Evolutionary conservation across 2,888 invertebrate genomes (phyloP).

Genomic region (Caenorhabditis sp.): DNA sequence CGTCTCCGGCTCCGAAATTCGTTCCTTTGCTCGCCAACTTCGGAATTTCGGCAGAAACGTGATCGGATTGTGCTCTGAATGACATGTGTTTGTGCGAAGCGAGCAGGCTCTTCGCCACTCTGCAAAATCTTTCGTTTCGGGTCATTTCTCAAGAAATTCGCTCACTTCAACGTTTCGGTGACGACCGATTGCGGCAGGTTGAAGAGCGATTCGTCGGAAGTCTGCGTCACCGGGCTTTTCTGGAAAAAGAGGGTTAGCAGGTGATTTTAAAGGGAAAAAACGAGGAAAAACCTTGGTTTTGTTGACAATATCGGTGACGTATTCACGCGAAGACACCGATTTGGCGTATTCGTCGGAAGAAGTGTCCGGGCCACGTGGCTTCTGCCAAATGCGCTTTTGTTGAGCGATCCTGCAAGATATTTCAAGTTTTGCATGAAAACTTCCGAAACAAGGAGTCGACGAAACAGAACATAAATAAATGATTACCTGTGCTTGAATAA

Average conservation of each 20-base stretch:
- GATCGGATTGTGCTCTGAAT: constrained; percentile 6
- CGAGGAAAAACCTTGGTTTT: constrained; percentile 33
- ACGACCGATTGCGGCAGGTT: constrained; percentile 25
- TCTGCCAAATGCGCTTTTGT: constrained; percentile 46
- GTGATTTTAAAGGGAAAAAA: too few relatives aligned
- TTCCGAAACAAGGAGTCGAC: too few relatives aligned
- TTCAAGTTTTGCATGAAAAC: too few relatives aligned
- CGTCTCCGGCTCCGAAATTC: not conserved
- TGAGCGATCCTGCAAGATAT: constrained; percentile 49
- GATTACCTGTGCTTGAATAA: too few relatives aligned
- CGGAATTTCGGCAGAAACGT: too few relatives aligned
- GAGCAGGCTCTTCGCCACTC: constrained; percentile 42
- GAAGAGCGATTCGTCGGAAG: constrained; percentile 17
- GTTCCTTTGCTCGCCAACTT: not conserved
- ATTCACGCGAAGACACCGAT: constrained; percentile 53
- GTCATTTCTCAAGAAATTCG: not conserved
- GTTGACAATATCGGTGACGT: constrained; percentile 47
- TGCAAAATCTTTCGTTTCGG: constrained; percentile 12
- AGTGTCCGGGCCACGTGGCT: constrained; percentile 47
- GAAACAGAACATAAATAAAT: too few relatives aligned
- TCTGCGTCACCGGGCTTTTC: constrained; percentile 7
- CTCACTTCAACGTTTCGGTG: constrained; percentile 41
- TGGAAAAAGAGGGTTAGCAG: too few relatives aligned
- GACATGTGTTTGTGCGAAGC: constrained; percentile 29
- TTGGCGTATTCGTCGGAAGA: constrained; percentile 36